phyloP scores from a whole-genome alignment of 2,797 vertebrate genomes.

The Nannoperca obscura region DNA sequence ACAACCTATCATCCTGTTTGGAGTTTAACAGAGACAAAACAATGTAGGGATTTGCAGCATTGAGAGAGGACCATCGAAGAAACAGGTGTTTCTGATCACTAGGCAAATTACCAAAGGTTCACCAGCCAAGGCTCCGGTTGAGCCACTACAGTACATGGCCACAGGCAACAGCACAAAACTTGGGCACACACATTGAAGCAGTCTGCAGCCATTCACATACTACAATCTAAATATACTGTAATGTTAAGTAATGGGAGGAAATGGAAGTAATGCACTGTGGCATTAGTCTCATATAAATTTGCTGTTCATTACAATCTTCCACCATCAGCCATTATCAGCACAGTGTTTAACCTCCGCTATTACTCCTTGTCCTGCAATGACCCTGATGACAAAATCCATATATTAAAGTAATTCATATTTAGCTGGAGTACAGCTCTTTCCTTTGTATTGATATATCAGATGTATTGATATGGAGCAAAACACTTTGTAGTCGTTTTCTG shows the following conservation, averaged over 20 bases:
- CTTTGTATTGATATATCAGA: too few species aligned
- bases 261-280: constrained; percentile 47
- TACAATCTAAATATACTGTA: constrained; percentile 42
- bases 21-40: constrained; percentile 59
- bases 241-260: constrained; percentile 51
- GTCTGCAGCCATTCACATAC: constrained; percentile 52
- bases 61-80: constrained; percentile 56
- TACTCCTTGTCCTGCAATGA: constrained; percentile 64
- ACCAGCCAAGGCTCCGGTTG: constrained; percentile 61
- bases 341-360: constrained; percentile 47
- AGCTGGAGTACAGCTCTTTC: not conserved
- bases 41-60: constrained; percentile 47
- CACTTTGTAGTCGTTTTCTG: constrained; percentile 13
- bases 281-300: constrained; percentile 44
- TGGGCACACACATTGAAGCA: constrained; percentile 53
- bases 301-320: constrained; percentile 39
- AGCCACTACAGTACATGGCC: constrained; percentile 68
- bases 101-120: constrained; percentile 72
- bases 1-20: constrained; percentile 66
- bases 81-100: constrained; percentile 85
- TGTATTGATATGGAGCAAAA: constrained; percentile 2
- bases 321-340: constrained; percentile 45
- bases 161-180: constrained; percentile 56
- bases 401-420: constrained; percentile 26
- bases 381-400: constrained; percentile 49